Evolutionary conservation across 2,888 invertebrate species (phyloP).

Genomic region (Hirudinaria manillensis): DNA sequence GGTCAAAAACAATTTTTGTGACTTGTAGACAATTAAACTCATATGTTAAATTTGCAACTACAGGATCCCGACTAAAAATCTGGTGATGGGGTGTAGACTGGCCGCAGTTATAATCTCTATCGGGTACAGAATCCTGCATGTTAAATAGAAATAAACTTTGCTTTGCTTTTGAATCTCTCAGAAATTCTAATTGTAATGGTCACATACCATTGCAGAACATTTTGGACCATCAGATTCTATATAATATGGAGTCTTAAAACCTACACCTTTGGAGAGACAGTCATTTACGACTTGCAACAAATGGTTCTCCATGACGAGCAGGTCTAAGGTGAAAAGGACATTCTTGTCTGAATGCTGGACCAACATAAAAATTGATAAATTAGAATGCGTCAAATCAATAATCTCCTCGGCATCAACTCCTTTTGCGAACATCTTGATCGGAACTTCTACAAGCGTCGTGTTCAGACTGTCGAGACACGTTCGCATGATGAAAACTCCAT

Average conservation of each 20-base stretch:
- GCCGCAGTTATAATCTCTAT: background rate
- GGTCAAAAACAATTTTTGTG: background rate
- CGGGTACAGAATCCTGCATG: background rate
- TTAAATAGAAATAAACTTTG: background rate
- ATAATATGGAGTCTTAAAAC: slow-evolving; percentile 1
- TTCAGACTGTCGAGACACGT: background rate
- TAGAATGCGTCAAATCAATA: no score
- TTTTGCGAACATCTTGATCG: background rate
- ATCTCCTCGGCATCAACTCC: no score
- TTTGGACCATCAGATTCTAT: background rate
- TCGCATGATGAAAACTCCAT: background rate
- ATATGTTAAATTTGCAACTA: background rate
- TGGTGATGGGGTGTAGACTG: background rate
- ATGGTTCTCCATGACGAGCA: background rate
- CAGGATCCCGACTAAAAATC: slow-evolving; percentile 1
- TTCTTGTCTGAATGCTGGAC: background rate
- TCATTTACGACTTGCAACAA: background rate
- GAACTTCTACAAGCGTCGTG: background rate
- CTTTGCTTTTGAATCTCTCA: no score
- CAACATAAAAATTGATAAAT: no score
- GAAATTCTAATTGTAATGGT: background rate
- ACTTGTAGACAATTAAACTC: background rate
- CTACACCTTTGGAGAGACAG: background rate
- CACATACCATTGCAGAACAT: background rate
- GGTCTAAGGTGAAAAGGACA: background rate